Evolutionary conservation across 2,797 vertebrate genomes (phyloP), one percentile per base, ranked within the genome.

Genomic region (Acanthis flammea): DNA sequence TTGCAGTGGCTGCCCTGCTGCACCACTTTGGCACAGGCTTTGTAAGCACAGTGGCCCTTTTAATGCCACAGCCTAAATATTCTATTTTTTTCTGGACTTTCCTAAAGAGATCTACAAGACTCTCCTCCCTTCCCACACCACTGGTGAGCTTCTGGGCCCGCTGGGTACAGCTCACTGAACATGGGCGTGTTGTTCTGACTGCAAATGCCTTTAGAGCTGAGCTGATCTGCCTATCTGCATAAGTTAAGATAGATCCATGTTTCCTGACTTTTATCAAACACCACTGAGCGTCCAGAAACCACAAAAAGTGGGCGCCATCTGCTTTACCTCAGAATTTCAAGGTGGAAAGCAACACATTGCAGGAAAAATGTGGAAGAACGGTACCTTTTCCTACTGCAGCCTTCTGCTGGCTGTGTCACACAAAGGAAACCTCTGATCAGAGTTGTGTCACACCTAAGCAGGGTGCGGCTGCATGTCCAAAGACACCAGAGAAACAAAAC

Each of bases 351-450:
- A 62, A 63, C 19, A 30, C 13, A 4, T 14, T 42, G 4, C 18
- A 23, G 15, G 2, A 42, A n/a, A 57, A 72, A 61, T 1, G 0
- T 19, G 5, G n/a, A 23, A 37, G 23, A 42, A 31, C 25, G 10
- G 7, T 17, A 21, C n/a, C 3, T 60, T 77, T 11, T 80, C 37
- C 41, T 79, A 14, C 41, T n/a, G 45, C 45, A 61, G 8, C 12
- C 6, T 42, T 58, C 7, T 35, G 25, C 57, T 27, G 33, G 4
- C 25, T 2, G 0, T 33, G 16, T 10, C 51, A 61, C 2, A 4
- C 10, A 30, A 67, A 71, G 67, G 24, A 42, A 65, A 13, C 3
- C 3, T 10, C 27, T 11, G 28, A 31, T 48, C 50, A 42, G 63
- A 35, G 16, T 25, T 74, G 21, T 4, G 11, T 16, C 24, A 14